Conservation (phyloP, 2,888 invertebrate genomes). For the Tetrapedia diversipes region DNA sequence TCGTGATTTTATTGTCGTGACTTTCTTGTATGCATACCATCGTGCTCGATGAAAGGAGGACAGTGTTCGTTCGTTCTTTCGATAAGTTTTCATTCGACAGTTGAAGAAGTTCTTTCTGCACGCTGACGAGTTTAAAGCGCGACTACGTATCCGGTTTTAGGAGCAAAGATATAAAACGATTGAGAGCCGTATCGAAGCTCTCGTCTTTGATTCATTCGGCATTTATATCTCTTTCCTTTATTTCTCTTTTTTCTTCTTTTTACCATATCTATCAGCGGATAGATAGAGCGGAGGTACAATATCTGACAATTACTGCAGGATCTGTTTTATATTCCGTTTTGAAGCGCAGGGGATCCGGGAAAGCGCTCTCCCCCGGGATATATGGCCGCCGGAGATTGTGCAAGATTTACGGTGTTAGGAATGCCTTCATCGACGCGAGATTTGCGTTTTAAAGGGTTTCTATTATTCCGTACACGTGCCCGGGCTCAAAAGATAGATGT, state of each 20-base stretch:
- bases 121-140: no score
- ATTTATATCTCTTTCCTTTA: no score
- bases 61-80: not conserved
- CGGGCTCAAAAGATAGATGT: not conserved
- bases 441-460: conserved; percentile 49
- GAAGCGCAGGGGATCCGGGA: conserved; percentile 52
- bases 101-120: not conserved
- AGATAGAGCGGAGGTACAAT: conserved; percentile 22
- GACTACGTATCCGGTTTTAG: no score
- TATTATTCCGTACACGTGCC: conserved; percentile 35
- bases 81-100: not conserved
- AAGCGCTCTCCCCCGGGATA: conserved; percentile 53
- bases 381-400: conserved; percentile 60
- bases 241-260: not conserved
- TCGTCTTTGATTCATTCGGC: no score
- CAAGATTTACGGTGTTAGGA: conserved; percentile 51
- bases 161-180: no score
- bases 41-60: not conserved
- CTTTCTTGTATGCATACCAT: not conserved
- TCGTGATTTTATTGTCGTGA: not conserved
- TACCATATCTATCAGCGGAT: conserved; percentile 18
- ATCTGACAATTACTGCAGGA: conserved; percentile 56
- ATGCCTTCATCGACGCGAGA: conserved; percentile 50
- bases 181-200: no score
- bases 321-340: conserved; percentile 66